Evolutionary conservation across 2,888 invertebrate species (phyloP), one percentile per base, ranked within the genome.

Genomic region (Phaedon cochleariae): DNA sequence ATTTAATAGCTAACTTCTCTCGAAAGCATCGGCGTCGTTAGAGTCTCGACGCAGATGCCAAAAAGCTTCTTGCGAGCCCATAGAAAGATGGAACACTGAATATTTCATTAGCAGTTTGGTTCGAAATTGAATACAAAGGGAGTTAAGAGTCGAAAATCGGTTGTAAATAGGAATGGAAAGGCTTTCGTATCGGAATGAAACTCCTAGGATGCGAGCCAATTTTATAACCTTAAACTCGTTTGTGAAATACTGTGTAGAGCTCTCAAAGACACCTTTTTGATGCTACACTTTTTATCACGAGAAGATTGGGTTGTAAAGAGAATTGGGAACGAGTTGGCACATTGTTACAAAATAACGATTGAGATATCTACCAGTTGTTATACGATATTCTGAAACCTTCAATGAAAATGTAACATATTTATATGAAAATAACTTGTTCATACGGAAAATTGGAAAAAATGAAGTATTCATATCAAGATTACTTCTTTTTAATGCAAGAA

Each of bases 51-150:
- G 59, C 59, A 59, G 62, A 59, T 62, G 62, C 66, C 52, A 62
- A 49, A 22, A 62, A 54, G 62, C 51, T 41, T 55, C 66, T 66
- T 31, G 31, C 10, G 41, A 41, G 51, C 22, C 54, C 66, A 45
- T 62, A 59, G 41, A 55, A 51, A 66, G 66, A 66, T 66, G 59
- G 59, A 66, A 62, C 59, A 62, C 64, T 68, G 68, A 68, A 68
- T 68, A 65, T 68, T 68, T 68, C 68, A 68, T 68, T 68, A 68
- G 68, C 68, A 68, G 65, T 68, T 62, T 62, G 57, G 62, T 62
- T 26, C 31, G 65, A 57, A 68, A 64, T 66, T 62, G 68, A 68
- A 68, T 65, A 68, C 65, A 59, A 62, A 59, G 53, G 59, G 59
- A 52, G 63, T 61, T 53, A 53, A 45, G 53, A 62, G 37, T 62